A percentile compares a stretch with the other conserved stretches of the same genome.
Evolutionary conservation across 2,888 invertebrate genomes (phyloP).

Genomic region (Meliscaeva auricollis): DNA sequence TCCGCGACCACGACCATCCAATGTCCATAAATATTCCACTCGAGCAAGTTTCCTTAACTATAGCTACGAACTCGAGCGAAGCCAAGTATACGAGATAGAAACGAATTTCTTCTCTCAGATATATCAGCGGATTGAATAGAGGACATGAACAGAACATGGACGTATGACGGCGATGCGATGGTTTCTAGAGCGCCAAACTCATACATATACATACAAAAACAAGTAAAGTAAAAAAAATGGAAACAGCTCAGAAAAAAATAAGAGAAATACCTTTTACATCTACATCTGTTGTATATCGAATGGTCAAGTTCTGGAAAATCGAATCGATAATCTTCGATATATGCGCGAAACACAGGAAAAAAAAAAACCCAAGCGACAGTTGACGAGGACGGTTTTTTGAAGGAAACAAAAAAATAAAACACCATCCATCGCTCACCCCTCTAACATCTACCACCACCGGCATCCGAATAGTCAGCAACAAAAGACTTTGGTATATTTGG

Average conservation of each 20-base stretch:
- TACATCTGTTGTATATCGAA: constrained; percentile 71
- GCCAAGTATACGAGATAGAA: constrained; percentile 14
- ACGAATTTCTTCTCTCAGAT: constrained; percentile 50
- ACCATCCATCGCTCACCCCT: constrained; percentile 19
- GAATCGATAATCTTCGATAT: constrained; percentile 78
- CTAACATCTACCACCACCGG: constrained; percentile 9
- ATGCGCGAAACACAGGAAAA: constrained; percentile 71
- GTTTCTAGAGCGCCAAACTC: constrained; percentile 19
- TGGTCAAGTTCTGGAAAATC: constrained; percentile 76
- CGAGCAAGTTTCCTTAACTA: constrained; percentile 53
- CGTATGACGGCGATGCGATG: constrained; percentile 3
- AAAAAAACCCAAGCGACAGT: constrained; percentile 58
- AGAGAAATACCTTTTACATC: constrained; percentile 54
- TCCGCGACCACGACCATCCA: constrained; percentile 60
- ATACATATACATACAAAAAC: constrained; percentile 6
- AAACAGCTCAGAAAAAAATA: constrained; percentile 7
- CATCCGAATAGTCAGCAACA: constrained; percentile 56
- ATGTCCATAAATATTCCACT: constrained; percentile 72
- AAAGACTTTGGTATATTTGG: constrained; percentile 65
- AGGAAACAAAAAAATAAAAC: constrained; percentile 23
- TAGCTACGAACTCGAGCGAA: background rate
- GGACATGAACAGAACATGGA: background rate
- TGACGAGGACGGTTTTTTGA: constrained; percentile 57
- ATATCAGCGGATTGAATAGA: constrained; percentile 37
- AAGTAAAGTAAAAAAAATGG: constrained; percentile 19